Base-by-base conservation (phyloP, 2,888 invertebrate genomes). In the Oconnorella tubifera region DNA sequence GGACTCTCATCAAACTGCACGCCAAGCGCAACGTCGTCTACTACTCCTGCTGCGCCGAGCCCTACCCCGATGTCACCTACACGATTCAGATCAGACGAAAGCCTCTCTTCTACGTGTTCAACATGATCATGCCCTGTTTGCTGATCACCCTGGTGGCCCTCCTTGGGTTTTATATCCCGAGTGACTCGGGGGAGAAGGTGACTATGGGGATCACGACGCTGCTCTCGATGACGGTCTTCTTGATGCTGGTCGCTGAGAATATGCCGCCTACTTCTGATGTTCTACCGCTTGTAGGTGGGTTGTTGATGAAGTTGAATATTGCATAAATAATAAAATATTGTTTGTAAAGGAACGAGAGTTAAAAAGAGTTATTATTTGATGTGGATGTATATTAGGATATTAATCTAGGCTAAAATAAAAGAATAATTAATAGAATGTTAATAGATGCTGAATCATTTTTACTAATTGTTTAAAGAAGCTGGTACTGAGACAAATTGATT, bases 1-100 rank as follows among this genome's bases (percentile, higher is more conserved):
- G 92, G 83, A 90, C 91, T 79, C 83, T 93, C 71, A 76, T 84
- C 28, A 78, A 80, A 61, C 82, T 85, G 75, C 69, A 78, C 74
- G 72, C 84, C 70, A 86, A 90, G 60, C 68, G 78, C 32, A 72
- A 76, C 57, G 69, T 75, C 0, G 73, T 88, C 0, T 86, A 86
- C 59, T 83, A 80, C 68, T 79, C 79, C 14, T 82, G 84, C 68
- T 84, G 84, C 70, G 78, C 75, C 19, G 78, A 80, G 53, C 83
- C 83, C 1, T 85, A 84, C 77, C 84, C 85, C 1, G 84, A 83
- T 68, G 83, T 86, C 68, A 84, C 82, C 32, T 84, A 84, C 72
- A 77, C 77, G 63, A 83, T 86, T 53, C 77, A 81, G 31, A 79
- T 86, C 68, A 78, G 83, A 57, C 75, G 85, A 48, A 75, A 84